Conservation (phyloP, 2,797 vertebrate species). For the Halcyon badia region DNA sequence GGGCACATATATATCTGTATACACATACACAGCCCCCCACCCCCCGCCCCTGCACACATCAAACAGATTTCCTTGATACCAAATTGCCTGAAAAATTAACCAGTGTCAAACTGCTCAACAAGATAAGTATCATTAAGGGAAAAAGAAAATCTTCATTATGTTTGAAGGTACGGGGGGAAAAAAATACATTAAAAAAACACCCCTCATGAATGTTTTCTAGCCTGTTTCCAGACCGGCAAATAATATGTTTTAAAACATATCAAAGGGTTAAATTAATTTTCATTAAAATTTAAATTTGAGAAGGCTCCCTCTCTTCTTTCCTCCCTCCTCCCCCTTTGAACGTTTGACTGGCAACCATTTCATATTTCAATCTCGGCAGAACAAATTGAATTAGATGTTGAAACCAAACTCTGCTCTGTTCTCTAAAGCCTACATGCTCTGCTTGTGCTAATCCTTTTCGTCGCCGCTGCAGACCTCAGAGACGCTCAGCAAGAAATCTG, state of each 20-base stretch:
- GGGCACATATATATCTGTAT: not conserved
- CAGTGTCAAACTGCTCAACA: constrained; percentile 23
- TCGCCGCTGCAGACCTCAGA: constrained; percentile 47
- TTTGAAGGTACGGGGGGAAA: not conserved
- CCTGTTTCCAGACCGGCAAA: not conserved
- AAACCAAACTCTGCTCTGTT: constrained; percentile 79
- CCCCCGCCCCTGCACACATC: not conserved
- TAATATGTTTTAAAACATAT: constrained; percentile 33
- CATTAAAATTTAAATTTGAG: constrained; percentile 82
- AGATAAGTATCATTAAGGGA: constrained; percentile 53
- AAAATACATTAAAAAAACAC: not conserved
- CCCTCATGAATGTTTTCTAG: not conserved
- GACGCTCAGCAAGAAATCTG: constrained; percentile 39
- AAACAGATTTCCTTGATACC: constrained; percentile 49
- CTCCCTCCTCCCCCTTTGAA: constrained; percentile 71
- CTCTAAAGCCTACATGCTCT: constrained; percentile 78
- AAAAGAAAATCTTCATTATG: constrained; percentile 42
- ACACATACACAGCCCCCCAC: constrained; percentile 17
- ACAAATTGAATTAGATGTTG: constrained; percentile 87
- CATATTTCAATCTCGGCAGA: constrained; percentile 86
- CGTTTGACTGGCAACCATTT: constrained; percentile 85
- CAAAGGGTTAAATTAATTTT: constrained; percentile 83
- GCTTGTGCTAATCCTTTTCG: constrained; percentile 78
- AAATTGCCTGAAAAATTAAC: constrained; percentile 64
- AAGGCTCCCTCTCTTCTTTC: constrained; percentile 51